phyloP scores from a whole-genome alignment of 2,113 vertebrate genomes.

The Stigmatopora nigra region DNA sequence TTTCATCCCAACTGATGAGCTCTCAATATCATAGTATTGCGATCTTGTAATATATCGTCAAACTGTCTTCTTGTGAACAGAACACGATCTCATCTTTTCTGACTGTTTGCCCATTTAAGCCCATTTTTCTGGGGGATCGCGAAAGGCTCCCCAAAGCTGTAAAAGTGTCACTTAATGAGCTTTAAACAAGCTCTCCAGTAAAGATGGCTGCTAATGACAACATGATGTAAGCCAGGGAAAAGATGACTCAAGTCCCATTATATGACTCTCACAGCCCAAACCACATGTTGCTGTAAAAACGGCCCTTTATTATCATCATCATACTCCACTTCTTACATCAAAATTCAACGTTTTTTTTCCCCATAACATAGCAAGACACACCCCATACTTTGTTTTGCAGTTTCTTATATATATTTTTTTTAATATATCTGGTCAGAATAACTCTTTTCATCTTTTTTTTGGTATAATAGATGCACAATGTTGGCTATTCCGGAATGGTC shows the following conservation, averaged over 20 bases:
- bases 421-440: background rate
- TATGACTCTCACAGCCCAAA: slow-evolving; percentile 45
- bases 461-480: slow-evolving; percentile 8
- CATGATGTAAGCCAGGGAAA: slow-evolving; percentile 33
- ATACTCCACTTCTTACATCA: slow-evolving; percentile 49
- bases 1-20: too few relatives aligned
- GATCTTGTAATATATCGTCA: background rate
- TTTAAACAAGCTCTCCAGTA: slow-evolving; percentile 31
- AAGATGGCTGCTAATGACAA: slow-evolving; percentile 28
- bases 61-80: background rate
- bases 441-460: slow-evolving; percentile 20
- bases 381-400: slow-evolving; percentile 8
- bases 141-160: background rate
- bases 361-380: slow-evolving; percentile 17
- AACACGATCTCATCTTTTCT: background rate
- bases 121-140: background rate
- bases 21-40: too few relatives aligned
- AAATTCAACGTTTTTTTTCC: slow-evolving; percentile 19
- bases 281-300: slow-evolving; percentile 49
- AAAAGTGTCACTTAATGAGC: slow-evolving; percentile 29
- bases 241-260: slow-evolving; percentile 45
- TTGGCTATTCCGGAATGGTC: slow-evolving; percentile 24
- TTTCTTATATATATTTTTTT: slow-evolving; percentile 10
- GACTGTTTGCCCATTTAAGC: background rate
- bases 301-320: slow-evolving; percentile 41